Conservation (phyloP, 2,113 vertebrate species). For the Vidua macroura region DNA sequence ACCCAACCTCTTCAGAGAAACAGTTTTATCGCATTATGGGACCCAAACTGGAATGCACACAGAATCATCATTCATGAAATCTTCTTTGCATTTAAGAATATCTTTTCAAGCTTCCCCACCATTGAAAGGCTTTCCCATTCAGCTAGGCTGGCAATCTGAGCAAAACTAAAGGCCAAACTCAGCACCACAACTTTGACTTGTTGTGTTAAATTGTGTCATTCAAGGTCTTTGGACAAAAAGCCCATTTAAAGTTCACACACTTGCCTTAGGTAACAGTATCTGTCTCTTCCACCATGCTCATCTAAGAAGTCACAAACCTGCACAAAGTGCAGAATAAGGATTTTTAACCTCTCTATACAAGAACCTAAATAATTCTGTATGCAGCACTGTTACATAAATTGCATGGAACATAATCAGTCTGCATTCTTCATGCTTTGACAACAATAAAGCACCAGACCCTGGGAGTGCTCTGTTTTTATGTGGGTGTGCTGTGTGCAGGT, state of each 20-base stretch:
- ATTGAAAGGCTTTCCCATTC: not conserved
- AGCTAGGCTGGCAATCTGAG: not conserved
- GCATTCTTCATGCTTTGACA: not conserved
- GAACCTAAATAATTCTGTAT: not conserved
- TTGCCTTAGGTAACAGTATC: not conserved
- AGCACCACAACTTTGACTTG: not conserved
- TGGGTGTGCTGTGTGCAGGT: not conserved
- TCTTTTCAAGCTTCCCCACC: not conserved
- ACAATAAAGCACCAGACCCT: not conserved
- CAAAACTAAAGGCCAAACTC: not conserved
- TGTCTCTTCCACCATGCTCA: not conserved
- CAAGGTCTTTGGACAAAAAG: not conserved
- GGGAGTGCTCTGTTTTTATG: rapidly evolving
- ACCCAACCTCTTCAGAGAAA: not conserved
- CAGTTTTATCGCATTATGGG: not conserved
- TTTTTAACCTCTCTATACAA: not conserved
- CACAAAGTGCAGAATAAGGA: not conserved
- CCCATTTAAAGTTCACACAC: not conserved
- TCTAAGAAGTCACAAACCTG: not conserved
- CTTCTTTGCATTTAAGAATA: not conserved
- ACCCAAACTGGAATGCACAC: not conserved
- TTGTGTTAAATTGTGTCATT: not conserved
- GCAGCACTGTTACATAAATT: not conserved
- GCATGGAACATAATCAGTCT: not conserved
- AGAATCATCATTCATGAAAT: not conserved